Evolutionary conservation across 2,797 vertebrate species (phyloP).

Genomic region (Syndactyla subalaris): DNA sequence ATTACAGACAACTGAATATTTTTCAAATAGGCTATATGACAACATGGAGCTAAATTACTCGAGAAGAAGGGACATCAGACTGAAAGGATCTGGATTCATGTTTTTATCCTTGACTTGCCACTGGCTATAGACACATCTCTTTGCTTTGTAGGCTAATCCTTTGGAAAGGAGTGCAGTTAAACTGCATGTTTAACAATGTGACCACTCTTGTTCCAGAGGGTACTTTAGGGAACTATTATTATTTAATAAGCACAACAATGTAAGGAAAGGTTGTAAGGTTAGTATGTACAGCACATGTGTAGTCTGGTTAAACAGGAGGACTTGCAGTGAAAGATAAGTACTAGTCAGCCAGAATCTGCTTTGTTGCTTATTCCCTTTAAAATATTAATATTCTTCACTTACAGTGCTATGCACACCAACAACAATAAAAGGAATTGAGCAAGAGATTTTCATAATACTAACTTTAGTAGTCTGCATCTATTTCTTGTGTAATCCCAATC

Average conservation of each 20-base stretch:
- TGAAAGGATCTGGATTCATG: not conserved
- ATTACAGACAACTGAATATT: not conserved
- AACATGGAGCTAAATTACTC: not conserved
- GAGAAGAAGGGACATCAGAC: not conserved
- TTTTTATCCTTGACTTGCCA: not conserved
- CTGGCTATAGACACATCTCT: not conserved
- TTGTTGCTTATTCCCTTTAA: conserved; percentile 38
- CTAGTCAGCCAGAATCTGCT: not conserved
- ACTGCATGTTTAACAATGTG: not conserved
- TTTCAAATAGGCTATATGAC: not conserved
- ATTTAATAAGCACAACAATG: conserved; percentile 11
- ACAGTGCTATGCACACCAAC: not conserved
- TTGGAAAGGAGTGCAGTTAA: not conserved
- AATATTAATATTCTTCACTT: conserved; percentile 55
- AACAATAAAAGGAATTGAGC: not conserved
- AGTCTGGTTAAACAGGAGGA: not conserved
- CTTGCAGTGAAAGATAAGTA: not conserved
- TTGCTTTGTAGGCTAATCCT: not conserved
- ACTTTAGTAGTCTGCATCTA: not conserved
- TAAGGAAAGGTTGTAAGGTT: not conserved
- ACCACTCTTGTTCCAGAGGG: not conserved
- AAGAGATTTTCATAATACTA: not conserved
- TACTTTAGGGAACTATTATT: not conserved
- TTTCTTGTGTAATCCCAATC: not conserved
- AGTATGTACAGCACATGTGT: not conserved